phyloP scores from a whole-genome alignment of 2,888 invertebrate species.

The Cyclophora albipunctata region DNA sequence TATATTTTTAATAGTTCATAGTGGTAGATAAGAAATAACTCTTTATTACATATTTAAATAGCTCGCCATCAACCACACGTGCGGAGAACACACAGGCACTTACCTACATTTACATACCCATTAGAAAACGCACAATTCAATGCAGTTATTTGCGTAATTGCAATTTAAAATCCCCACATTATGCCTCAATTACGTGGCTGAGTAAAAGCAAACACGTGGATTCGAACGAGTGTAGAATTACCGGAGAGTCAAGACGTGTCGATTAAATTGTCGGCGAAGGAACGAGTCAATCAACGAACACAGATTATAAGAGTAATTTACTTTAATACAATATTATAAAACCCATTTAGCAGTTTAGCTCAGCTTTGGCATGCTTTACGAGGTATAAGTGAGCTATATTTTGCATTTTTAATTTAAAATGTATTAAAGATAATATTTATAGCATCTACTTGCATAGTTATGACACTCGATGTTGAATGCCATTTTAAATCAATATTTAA shows the following conservation, averaged over 20 bases:
- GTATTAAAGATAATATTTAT: too few species aligned
- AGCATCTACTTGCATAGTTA: too few species aligned
- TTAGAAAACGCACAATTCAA: slow-evolving; percentile 5
- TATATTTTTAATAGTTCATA: too few species aligned
- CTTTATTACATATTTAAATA: too few species aligned
- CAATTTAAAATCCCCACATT: slow-evolving; percentile 12
- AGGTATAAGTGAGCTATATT: slow-evolving; percentile 22
- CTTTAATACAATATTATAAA: slow-evolving; percentile 49
- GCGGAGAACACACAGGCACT: not conserved
- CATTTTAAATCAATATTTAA: too few species aligned
- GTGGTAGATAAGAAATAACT: too few species aligned
- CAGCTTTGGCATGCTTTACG: slow-evolving; percentile 42
- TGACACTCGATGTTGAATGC: too few species aligned
- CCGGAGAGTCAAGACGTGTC: not conserved
- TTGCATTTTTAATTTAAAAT: not conserved
- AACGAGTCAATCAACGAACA: slow-evolving; percentile 30
- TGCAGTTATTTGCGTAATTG: slow-evolving; percentile 12
- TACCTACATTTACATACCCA: slow-evolving; percentile 10
- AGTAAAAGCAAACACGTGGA: slow-evolving; percentile 18
- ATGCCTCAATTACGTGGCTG: slow-evolving; percentile 9
- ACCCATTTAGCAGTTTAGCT: slow-evolving; percentile 37
- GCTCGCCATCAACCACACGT: too few species aligned
- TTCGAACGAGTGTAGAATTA: slow-evolving; percentile 4
- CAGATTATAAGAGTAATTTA: slow-evolving; percentile 37
- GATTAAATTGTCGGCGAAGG: slow-evolving; percentile 23